Base-by-base conservation (phyloP, 1,140 invertebrate species). In the Drosophila trapezifrons region DNA sequence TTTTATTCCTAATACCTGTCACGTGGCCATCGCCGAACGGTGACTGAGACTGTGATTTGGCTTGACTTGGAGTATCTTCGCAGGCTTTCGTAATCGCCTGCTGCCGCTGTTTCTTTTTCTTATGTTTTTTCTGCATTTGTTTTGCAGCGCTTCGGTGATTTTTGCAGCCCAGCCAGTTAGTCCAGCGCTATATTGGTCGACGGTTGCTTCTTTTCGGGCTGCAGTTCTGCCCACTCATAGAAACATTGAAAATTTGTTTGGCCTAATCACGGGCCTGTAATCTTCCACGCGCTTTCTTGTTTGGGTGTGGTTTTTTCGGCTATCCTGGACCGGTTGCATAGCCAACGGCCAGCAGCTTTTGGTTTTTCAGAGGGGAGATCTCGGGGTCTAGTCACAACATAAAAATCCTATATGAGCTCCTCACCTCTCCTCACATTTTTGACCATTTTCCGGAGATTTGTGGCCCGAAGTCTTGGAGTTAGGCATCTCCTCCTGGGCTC, bases 151-250 rank as follows among this genome's bases (percentile, higher is more conserved):
- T 85, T 85, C 82, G 83, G 37, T 85, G 82, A 82, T 78, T 86
- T 86, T 76, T 72, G 76, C 84, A 82, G 83, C 79, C 63, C 52
- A 71, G 77, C 69, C 76, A 72, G 70, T 70, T 60, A 76, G 83
- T 87, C 83, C 83, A 87, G 83, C 83, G 72, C 83, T 86, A 87
- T 89, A 74, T 86, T 86, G 79, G 82, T 80, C 76, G 76, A 59
- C 54, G 63, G 82, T 59, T 58, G 82, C 78, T 85, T 81, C 82
- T 86, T 67, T 72, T 77, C 43, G 65, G 75, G 71, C 83, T 76
- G 79, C 79, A 76, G 82, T 86, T 86, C 82, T 86, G 79, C 83
- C 83, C 83, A 87, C 79, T 79, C 78, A 66, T 60, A 77, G 71
- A 54, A 57, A 75, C 64, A 75, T 52, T 60, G 27, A 45, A 57